phyloP scores from a whole-genome alignment of 1,140 invertebrate species.

The Drosophila kepulauana region DNA sequence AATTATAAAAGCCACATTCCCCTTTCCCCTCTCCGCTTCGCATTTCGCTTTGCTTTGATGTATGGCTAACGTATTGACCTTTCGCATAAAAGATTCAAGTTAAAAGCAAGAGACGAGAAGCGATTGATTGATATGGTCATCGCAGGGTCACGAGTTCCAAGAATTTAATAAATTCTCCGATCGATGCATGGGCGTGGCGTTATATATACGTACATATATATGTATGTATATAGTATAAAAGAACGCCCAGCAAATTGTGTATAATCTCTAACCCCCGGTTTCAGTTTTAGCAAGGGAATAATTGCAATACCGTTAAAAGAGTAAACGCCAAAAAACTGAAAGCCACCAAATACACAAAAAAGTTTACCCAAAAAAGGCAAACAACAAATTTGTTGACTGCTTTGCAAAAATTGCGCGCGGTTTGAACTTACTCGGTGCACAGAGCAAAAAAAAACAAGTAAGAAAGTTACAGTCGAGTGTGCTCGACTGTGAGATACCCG shows the following conservation, averaged over 20 bases:
- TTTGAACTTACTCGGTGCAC: conserved; percentile 29
- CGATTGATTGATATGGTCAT: conserved; percentile 1
- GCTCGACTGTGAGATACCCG: no score
- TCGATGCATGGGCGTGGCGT: conserved; percentile 7
- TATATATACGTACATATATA: not conserved
- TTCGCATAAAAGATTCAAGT: not conserved
- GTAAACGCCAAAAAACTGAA: conserved; percentile 28
- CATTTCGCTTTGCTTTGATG: conserved; percentile 8
- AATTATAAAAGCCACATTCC: not conserved
- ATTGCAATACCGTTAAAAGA: conserved; percentile 36
- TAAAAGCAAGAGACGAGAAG: not conserved
- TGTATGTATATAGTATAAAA: not conserved
- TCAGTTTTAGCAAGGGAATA: conserved; percentile 15
- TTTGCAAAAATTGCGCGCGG: conserved; percentile 35
- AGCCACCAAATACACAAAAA: conserved; percentile 35
- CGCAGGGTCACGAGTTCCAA: not conserved
- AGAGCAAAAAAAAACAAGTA: not conserved
- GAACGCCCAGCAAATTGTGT: not conserved
- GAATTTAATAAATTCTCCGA: conserved; percentile 24
- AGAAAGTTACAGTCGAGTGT: no score
- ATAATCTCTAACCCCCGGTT: conserved; percentile 19
- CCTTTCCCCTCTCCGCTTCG: not conserved
- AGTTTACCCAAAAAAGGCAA: conserved; percentile 35
- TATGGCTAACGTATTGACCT: conserved; percentile 3
- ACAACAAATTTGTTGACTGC: conserved; percentile 55